A percentile compares a stretch with the other conserved stretches of the same genome.
These are phyloP conservation scores for Nasonia longicornis DNA, from an alignment of 1,140 invertebrate genomes.

Conservation along the genomic window DNA sequence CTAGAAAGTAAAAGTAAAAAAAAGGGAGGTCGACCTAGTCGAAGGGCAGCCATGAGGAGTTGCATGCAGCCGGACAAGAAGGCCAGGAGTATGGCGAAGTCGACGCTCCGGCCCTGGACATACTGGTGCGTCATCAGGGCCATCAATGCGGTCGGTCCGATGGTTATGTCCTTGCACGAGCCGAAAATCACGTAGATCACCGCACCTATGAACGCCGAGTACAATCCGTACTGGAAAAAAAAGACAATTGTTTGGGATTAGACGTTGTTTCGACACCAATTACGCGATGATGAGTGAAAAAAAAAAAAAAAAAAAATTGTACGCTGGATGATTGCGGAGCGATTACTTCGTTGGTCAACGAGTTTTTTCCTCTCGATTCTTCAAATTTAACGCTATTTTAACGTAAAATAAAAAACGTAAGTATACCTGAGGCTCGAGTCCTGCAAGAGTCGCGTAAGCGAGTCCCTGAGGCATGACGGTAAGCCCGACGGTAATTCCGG, in stretches of 20 bases:
- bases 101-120: slow-evolving; percentile 75
- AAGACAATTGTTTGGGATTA: neutral
- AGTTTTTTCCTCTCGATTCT: too few species aligned
- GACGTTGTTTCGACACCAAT: neutral
- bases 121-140: slow-evolving; percentile 85
- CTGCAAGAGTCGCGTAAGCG: slow-evolving; percentile 87
- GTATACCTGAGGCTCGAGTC: slow-evolving; percentile 82
- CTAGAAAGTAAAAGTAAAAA: neutral
- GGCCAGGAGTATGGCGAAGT: slow-evolving; percentile 87
- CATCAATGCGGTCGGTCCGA: slow-evolving; percentile 88
- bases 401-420: neutral
- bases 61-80: slow-evolving; percentile 88
- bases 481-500: slow-evolving; percentile 87
- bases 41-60: slow-evolving; percentile 84
- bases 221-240: slow-evolving; percentile 82
- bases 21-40: slow-evolving; percentile 72
- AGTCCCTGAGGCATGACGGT: slow-evolving; percentile 91
- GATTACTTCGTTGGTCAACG: too few species aligned
- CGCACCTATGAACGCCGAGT: slow-evolving; percentile 92
- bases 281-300: neutral
- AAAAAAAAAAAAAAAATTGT: neutral
- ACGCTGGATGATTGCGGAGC: neutral
- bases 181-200: slow-evolving; percentile 92
- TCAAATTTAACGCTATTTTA: too few species aligned
- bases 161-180: slow-evolving; percentile 91